Base-by-base conservation (phyloP, 2,888 invertebrate genomes). In the Rotaria socialis region DNA sequence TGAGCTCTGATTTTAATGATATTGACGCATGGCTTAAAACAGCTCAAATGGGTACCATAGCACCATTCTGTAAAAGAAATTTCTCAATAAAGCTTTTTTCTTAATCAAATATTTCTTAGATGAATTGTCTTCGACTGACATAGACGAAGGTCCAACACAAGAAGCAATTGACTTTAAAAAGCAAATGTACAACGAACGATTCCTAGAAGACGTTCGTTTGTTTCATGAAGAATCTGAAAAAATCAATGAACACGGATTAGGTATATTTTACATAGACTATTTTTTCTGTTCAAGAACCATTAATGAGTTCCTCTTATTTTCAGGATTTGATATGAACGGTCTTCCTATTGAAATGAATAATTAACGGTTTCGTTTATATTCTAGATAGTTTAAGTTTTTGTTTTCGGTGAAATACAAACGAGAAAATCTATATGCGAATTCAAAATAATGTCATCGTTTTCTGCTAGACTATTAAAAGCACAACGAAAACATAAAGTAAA, bases 301-400 rank as follows among this genome's bases (percentile, higher is more conserved):
- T n/a, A n/a, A 24, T 4, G 47, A 50, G 14, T 50, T 50, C 8
- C 47, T 47, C 41, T 3, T 80, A 8, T 80, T 47, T 47, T 27
- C 41, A 80, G 75, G 75, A 24, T 80, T 80, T 47, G 75, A 80
- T 47, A 80, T 43, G 7, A 80, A 80, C 24, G 75, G 75, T 47
- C 8, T 43, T 41, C 75, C 47, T 80, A 19, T 47, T 10, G n/a
- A 80, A 47, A 43, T 14, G 3, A 24, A 0, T 80, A 8, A 11
- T 47, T 80, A 41, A 24, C 24, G 2, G 11, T 10, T 16, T 24
- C 24, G 24, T 43, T 43, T 47, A 27, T 60, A 11, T 60, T 60
- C 14, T 60, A 50, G 50, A 50, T 50, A 50, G 14, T 50, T 50
- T 2, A 35, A 35, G 2, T 50, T 50, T 50, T 50, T 50, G 1